A percentile compares a stretch with the other conserved stretches of the same genome.
phyloP scores from a whole-genome alignment of 2,113 vertebrate species.

The Neolamprologus ventralis region DNA sequence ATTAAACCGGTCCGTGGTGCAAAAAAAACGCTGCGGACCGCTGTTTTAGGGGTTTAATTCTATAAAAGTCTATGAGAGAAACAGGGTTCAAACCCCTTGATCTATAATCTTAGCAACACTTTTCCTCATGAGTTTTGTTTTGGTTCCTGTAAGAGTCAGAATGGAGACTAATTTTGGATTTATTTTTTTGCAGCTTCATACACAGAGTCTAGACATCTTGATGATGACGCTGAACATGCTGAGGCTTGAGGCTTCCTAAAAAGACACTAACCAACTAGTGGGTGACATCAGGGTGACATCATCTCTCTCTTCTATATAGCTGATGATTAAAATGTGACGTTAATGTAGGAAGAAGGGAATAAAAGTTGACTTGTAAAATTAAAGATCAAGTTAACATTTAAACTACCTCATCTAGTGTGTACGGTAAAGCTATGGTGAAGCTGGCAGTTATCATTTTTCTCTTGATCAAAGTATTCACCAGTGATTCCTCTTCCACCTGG shows the following conservation, averaged over 20 bases:
- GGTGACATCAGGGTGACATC: neutral
- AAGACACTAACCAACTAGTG: neutral
- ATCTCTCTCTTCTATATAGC: neutral
- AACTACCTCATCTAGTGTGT: conserved; percentile 83
- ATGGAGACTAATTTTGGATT: neutral
- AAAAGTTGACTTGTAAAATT: neutral
- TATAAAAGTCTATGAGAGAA: neutral
- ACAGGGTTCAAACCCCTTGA: neutral
- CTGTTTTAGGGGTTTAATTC: neutral
- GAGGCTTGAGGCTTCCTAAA: neutral
- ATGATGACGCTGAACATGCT: neutral
- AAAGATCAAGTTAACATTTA: neutral
- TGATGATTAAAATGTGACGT: fast-evolving
- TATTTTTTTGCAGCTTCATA: neutral
- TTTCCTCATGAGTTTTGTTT: neutral
- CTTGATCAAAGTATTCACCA: conserved; percentile 85
- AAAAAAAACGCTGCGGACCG: fast-evolving
- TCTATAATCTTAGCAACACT: neutral
- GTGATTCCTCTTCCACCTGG: conserved; percentile 83
- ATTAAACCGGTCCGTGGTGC: neutral
- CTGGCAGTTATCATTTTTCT: conserved; percentile 81
- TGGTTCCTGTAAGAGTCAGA: neutral
- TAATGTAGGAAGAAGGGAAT: neutral
- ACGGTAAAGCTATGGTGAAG: conserved; percentile 77
- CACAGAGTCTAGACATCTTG: neutral